Base-by-base conservation (phyloP, 2,113 vertebrate species). In the Atherinomorus stipes region DNA sequence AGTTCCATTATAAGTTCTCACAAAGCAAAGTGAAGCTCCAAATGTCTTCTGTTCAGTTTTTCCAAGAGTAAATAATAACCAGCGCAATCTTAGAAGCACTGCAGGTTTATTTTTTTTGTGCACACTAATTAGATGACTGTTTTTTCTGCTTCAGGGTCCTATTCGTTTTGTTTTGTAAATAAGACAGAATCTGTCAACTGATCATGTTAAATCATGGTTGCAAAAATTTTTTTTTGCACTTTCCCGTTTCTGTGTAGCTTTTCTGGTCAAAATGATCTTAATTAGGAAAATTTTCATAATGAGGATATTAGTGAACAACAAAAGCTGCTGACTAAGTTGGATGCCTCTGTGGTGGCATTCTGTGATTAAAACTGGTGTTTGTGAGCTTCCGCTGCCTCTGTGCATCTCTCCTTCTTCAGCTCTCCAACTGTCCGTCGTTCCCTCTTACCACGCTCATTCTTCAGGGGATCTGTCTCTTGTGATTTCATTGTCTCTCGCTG, bases 401-500 rank as follows among this genome's bases (percentile, higher is more conserved):
- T 1, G 4, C 26, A 62, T 60, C n/a, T 15, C 56, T 68, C 34
- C 19, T 51, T 61, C 56, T 66, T 23, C 21, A 40, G 13, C 7
- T 68, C 63, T 40, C 47, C 28, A 54, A 42, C 67, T 63, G 50
- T 47, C 58, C 28, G 28, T 74, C 68, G 42, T 59, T 65, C 45
- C 44, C 64, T 60, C 28, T 49, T 64, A 56, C 40, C 74, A 23
- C 34, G 53, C 45, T 69, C 59, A 51, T 63, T 71, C 85, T 74
- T 71, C 23, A 42, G 75, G 73, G 74, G 71, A 52, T 78, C 62
- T 75, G 22, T 65, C 44, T 49, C 53, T 63, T 65, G 28, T 64
- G 60, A 68, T 85, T 61, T 83, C 18, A 80, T 59, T 34, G n/a
- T 83, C 77, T 56, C 61, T 83, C 64, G 45, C 53, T 60, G 44